Percentiles rank a stretch among this genome's conserved stretches.
phyloP scores from a whole-genome alignment of 2,888 invertebrate genomes.

The Drosophila leonis region DNA sequence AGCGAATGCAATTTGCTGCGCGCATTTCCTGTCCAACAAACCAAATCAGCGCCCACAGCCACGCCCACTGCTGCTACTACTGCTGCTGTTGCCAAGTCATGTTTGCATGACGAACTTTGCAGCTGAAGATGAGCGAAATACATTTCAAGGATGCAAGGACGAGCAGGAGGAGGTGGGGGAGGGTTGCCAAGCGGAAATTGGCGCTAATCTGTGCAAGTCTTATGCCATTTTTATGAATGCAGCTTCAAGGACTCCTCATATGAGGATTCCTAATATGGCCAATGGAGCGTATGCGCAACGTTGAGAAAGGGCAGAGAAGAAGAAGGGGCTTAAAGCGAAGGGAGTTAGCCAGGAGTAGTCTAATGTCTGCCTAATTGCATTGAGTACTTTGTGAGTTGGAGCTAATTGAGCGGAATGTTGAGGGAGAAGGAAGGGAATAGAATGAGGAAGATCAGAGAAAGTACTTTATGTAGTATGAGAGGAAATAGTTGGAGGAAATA shows the following conservation, averaged over 20 bases:
- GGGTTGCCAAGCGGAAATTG: conserved; percentile 43
- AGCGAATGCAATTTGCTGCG: conserved; percentile 67
- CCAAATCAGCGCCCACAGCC: conserved; percentile 12
- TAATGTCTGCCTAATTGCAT: conserved; percentile 1
- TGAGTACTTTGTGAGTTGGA: not conserved
- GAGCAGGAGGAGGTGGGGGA: not conserved
- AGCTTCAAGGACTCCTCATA: not conserved
- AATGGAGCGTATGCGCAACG: conserved; percentile 40
- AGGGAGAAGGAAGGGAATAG: not conserved
- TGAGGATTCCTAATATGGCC: not conserved
- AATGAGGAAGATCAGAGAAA: not conserved
- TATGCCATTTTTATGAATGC: conserved; percentile 16
- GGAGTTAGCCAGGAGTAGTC: not conserved
- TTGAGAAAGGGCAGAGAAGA: not conserved
- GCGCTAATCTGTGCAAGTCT: conserved; percentile 52
- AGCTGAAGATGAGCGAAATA: conserved; percentile 40
- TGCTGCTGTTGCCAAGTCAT: conserved; percentile 68
- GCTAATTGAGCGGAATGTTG: conserved; percentile 1
- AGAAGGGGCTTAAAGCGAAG: not conserved
- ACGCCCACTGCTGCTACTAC: not conserved
- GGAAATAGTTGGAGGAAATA: not conserved
- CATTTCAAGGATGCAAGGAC: conserved; percentile 45
- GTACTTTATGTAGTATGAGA: not conserved
- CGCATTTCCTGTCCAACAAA: conserved; percentile 44
- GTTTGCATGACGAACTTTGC: conserved; percentile 75